Conservation (phyloP, 1,140 invertebrate genomes). For the Parapsyche elsis region DNA sequence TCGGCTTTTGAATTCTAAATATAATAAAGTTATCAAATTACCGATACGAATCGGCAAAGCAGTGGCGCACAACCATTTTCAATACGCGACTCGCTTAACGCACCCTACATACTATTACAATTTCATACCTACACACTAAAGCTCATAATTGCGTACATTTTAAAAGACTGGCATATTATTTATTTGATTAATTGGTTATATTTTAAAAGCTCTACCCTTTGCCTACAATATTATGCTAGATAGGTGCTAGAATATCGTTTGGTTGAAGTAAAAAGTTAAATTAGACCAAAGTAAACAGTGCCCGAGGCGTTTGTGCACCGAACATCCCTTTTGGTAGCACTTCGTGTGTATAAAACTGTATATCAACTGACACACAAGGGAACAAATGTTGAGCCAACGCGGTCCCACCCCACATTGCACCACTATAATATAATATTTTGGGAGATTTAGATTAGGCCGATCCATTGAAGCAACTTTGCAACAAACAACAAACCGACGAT, state of each 20-base stretch:
- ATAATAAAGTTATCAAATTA: slow-evolving; percentile 47
- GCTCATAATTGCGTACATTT: not conserved
- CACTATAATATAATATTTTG: slow-evolving; percentile 51
- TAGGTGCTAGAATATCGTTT: no score
- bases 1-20: slow-evolving; percentile 2
- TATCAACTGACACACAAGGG: not conserved
- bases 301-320: slow-evolving; percentile 48
- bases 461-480: slow-evolving; percentile 53
- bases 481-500: slow-evolving; percentile 50
- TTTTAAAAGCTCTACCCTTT: no score
- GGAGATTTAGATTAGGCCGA: slow-evolving; percentile 55
- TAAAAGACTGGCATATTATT: no score
- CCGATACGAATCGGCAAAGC: slow-evolving; percentile 24
- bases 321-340: not conserved
- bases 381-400: slow-evolving; percentile 48
- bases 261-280: slow-evolving; percentile 34
- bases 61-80: not conserved
- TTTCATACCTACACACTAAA: no score
- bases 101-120: no score
- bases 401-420: slow-evolving; percentile 1
- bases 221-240: not conserved
- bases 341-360: slow-evolving; percentile 37
- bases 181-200: no score
- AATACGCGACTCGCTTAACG: not conserved
- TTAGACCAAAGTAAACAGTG: slow-evolving; percentile 51